These are phyloP conservation scores for Sprattus sprattus DNA, from an alignment of 2,113 vertebrate species.

Conservation along the genomic window DNA sequence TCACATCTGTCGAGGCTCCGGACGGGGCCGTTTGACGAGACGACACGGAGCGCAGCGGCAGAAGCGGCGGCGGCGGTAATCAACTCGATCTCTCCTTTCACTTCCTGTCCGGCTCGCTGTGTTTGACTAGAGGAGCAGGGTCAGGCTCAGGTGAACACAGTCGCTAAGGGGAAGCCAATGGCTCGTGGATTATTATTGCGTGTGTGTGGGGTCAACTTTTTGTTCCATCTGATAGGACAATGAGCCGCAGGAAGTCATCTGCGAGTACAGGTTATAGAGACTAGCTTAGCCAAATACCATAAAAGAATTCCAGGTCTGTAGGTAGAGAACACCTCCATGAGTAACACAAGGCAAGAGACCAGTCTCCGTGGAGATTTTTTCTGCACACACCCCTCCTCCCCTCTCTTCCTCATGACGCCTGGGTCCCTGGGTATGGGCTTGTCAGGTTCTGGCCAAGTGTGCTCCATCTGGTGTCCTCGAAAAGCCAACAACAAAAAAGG, in stretches of 20 bases:
- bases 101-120: not conserved
- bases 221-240: not conserved
- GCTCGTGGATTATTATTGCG: not conserved
- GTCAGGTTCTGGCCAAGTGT: not conserved
- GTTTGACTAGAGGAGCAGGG: not conserved
- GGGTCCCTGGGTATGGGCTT: not conserved
- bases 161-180: not conserved
- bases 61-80: not conserved
- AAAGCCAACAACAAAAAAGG: not conserved
- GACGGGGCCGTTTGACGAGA: conserved; percentile 12
- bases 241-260: not conserved
- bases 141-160: not conserved
- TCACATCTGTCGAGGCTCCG: conserved; percentile 63
- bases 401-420: not conserved
- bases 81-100: not conserved
- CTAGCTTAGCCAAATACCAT: not conserved
- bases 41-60: not conserved
- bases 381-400: not conserved
- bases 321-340: not conserved
- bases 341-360: not conserved
- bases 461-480: not conserved
- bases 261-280: not conserved
- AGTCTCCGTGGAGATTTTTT: not conserved
- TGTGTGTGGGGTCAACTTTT: not conserved
- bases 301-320: not conserved